Evolutionary conservation across 2,113 vertebrate genomes (phyloP).

Genomic region (Pluvialis apricaria): DNA sequence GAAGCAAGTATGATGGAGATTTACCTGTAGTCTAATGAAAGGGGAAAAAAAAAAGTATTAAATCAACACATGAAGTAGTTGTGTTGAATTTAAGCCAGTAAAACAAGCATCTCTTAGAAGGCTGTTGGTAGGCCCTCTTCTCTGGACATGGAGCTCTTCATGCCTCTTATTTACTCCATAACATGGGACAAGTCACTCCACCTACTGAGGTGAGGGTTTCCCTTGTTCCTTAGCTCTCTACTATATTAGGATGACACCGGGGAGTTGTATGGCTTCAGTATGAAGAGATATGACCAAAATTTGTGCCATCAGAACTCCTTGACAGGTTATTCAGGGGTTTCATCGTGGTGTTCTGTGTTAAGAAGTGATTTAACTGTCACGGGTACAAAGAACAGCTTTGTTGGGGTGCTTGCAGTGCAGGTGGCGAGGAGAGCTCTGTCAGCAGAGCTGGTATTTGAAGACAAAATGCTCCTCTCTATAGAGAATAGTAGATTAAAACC

Average conservation of each 20-base stretch:
- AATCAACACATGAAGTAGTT: background rate
- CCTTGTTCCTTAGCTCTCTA: background rate
- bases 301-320: background rate
- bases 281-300: background rate
- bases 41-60: fast-evolving
- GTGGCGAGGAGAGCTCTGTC: background rate
- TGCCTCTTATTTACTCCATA: background rate
- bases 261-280: background rate
- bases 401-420: background rate
- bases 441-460: background rate
- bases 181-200: background rate
- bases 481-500: background rate
- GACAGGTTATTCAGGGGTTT: background rate
- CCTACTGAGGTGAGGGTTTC: background rate
- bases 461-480: background rate
- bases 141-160: background rate
- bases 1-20: background rate
- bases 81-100: background rate
- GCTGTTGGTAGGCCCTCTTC: background rate
- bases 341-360: fast-evolving
- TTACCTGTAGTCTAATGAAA: background rate
- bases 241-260: background rate
- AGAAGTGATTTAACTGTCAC: background rate
- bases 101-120: background rate
- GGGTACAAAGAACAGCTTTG: background rate